These are phyloP conservation scores for Cactoblastis cactorum DNA, from an alignment of 2,888 invertebrate species.

Conservation along the genomic window DNA sequence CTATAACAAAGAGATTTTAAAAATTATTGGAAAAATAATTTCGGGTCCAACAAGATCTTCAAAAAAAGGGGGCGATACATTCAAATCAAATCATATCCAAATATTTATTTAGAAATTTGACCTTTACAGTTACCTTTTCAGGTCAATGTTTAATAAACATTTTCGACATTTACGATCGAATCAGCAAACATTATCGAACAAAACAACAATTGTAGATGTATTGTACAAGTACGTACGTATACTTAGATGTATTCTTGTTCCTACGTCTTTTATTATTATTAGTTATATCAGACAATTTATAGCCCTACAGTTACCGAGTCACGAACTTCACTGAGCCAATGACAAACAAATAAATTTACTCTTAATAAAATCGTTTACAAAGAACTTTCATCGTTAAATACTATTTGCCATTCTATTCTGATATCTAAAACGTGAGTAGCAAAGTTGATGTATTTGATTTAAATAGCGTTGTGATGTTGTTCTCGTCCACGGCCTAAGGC, in stretches of 20 bases:
- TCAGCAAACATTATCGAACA: too few species aligned
- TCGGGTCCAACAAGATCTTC: too few species aligned
- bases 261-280: constrained; percentile 2
- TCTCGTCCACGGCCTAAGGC: constrained; percentile 3
- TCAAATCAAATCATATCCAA: too few species aligned
- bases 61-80: too few species aligned
- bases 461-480: neutral
- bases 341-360: constrained; percentile 27
- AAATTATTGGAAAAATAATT: too few species aligned
- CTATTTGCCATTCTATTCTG: constrained; percentile 5
- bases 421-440: neutral
- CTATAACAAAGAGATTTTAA: too few species aligned
- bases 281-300: constrained; percentile 8
- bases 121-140: too few species aligned
- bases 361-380: constrained; percentile 24
- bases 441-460: neutral
- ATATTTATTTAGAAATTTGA: too few species aligned
- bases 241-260: neutral
- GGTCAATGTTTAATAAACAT: too few species aligned
- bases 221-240: too few species aligned
- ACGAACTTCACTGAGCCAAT: constrained; percentile 11
- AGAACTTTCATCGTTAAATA: neutral
- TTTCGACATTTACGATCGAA: too few species aligned
- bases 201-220: too few species aligned
- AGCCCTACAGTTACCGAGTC: constrained; percentile 15